Base-by-base conservation (phyloP, 2,113 vertebrate species). In the Tragelaphus buxtoni region DNA sequence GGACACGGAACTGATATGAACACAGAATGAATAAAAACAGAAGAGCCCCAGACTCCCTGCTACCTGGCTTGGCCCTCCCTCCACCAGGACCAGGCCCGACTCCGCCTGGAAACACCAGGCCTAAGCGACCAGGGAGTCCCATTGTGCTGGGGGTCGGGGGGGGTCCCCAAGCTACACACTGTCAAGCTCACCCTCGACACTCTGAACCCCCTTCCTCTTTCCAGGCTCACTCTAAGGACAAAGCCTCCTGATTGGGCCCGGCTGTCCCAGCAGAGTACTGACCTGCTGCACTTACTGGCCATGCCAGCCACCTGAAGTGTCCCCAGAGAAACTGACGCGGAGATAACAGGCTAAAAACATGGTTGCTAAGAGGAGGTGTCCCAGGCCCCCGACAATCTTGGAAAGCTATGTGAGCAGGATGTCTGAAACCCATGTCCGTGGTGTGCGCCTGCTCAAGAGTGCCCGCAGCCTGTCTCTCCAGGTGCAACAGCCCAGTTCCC, bases 111-210 rank as follows among this genome's bases (percentile, higher is more conserved):
- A n/a, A 49, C 18, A 56, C 5, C 10, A 0, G 53, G 77, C 47
- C 42, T 32, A 9, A 13, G 3, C 0, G 80, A 56, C 86, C 69
- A 0, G 5, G 69, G 35, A 49, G 72, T 47, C 76, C 28, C 10
- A 0, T 22, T 1, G 13, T 0, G 16, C 35, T 17, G 10, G 42
- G 42, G 42, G 42, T 5, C 42, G 0, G 4, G n/a, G 61, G n/a
- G n/a, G 22, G 49, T 65, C 47, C 39, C 45, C 1, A 3, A 47
- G 12, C 49, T 35, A 53, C 13, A n/a, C 1, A 5, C 4, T 20
- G 9, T 53, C 86, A 87, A 3, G 0, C 12, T 69, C 56, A 8
- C 24, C 51, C 72, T 63, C 1, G 7, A 35, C 16, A 45, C 53
- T 39, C 79, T 30, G 17, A 17, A 28, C 22, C 30, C 91, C 39